Evolutionary conservation across 2,113 vertebrate species (phyloP).

Genomic region (Balaeniceps rex): DNA sequence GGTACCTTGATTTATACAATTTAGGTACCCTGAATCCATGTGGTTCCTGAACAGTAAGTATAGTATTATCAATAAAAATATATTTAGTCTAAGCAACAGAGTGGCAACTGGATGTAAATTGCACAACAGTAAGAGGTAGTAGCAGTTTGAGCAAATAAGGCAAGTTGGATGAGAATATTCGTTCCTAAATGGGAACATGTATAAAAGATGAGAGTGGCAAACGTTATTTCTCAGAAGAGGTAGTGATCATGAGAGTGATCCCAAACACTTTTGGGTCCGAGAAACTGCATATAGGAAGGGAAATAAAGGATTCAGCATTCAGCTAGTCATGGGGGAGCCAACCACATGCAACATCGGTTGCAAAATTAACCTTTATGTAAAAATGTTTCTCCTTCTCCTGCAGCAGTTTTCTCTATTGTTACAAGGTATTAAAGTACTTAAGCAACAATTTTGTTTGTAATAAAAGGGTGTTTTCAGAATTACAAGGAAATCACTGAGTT

Average conservation of each 20-base stretch:
- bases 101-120: not conserved
- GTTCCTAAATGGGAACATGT: not conserved
- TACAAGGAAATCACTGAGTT: not conserved
- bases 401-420: not conserved
- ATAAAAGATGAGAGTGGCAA: not conserved
- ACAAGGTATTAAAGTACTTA: not conserved
- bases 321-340: not conserved
- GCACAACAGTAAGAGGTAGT: not conserved
- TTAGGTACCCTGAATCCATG: not conserved
- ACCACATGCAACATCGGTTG: not conserved
- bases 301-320: not conserved
- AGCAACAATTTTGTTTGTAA: not conserved
- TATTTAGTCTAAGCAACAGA: not conserved
- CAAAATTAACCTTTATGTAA: not conserved
- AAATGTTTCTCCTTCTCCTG: not conserved
- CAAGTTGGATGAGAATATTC: not conserved
- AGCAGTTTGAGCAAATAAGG: not conserved
- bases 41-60: not conserved
- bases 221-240: not conserved
- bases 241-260: not conserved
- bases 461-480: not conserved
- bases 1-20: not conserved
- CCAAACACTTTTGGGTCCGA: not conserved
- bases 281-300: not conserved
- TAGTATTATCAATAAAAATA: not conserved